These are phyloP conservation scores for Podotricha telesiphe DNA, from an alignment of 2,888 invertebrate genomes.

Conservation along the genomic window DNA sequence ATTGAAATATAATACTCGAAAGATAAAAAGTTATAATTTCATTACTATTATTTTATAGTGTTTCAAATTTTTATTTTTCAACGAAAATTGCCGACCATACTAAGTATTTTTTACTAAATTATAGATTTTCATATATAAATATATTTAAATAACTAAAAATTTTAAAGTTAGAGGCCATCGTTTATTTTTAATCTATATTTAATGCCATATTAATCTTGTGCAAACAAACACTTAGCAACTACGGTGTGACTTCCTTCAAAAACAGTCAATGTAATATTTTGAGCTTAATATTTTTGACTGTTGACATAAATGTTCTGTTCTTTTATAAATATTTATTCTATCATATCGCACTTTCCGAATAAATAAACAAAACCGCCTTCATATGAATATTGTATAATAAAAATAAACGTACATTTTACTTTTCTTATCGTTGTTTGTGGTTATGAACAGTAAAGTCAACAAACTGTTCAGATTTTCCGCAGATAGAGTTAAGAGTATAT, in stretches of 20 bases:
- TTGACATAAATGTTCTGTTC: slow-evolving; percentile 31
- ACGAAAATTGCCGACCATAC: too few species aligned
- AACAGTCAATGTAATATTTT: neutral
- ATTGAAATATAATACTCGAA: neutral
- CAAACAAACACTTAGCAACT: too few species aligned
- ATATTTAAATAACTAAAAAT: too few species aligned
- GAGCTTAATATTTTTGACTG: slow-evolving; percentile 25
- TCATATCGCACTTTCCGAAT: slow-evolving; percentile 24
- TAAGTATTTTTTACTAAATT: too few species aligned
- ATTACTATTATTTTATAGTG: neutral
- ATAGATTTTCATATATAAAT: too few species aligned
- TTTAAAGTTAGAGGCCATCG: too few species aligned
- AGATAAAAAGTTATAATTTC: slow-evolving; percentile 1
- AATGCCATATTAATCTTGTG: too few species aligned
- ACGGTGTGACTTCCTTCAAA: too few species aligned
- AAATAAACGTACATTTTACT: slow-evolving; percentile 28
- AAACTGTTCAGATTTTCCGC: slow-evolving; percentile 11
- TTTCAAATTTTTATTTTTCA: too few species aligned
- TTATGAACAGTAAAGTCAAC: slow-evolving; percentile 9
- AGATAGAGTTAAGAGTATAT: slow-evolving; percentile 13
- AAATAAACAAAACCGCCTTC: slow-evolving; percentile 34
- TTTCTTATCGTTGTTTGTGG: slow-evolving; percentile 26
- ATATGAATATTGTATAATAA: slow-evolving; percentile 21
- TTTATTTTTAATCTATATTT: too few species aligned
- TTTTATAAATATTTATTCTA: slow-evolving; percentile 32